Base-by-base conservation (phyloP, 2,797 vertebrate genomes). In the Nothura maculosa region DNA sequence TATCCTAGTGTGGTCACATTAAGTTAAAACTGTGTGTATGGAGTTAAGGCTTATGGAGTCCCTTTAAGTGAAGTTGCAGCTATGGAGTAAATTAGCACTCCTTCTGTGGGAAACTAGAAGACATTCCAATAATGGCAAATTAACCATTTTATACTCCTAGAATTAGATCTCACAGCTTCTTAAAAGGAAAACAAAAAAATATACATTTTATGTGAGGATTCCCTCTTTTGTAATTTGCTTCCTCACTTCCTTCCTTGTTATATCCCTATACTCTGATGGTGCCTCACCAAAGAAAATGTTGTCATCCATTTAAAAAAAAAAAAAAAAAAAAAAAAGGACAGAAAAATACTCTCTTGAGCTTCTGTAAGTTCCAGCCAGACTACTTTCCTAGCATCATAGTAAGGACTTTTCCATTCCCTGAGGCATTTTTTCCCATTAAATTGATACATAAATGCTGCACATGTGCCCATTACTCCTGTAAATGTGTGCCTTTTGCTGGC, bases 381-480 rank as follows among this genome's bases (percentile, higher is more conserved):
- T 15, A 4, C 10, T 40, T 86, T 25, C 48, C 21, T 21, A 3
- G 47, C 12, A 10, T 3, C 38, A 42, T 40, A 27, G 25, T 32
- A 32, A 30, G n/a, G 55, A 12, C 34, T 43, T 68, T 58, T 19
- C 20, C 70, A 50, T 19, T 27, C 54, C 42, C 57, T 68, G n/a
- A 27, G 66, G n/a, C 50, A 36, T 93, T 67, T 62, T 55, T 30
- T 83, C 6, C 45, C n/a, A 24, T 38, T 28, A 43, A 11, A 18
- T 3, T 24, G 61, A 61, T 27, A 38, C 55, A 12, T 43, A 60
- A 76, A 21, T 40, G 60, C 47, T 81, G 52, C n/a, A 12, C 15
- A 3, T 3, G 1, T 40, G 20, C 32, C 58, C 11, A 3, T 8
- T 34, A 42, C 50, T 16, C 48, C 3, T 1, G 25, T 48, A 76